Percentiles rank a stretch among this genome's conserved stretches.
phyloP scores from a whole-genome alignment of 2,113 vertebrate genomes.

The Rhinoderma darwinii region DNA sequence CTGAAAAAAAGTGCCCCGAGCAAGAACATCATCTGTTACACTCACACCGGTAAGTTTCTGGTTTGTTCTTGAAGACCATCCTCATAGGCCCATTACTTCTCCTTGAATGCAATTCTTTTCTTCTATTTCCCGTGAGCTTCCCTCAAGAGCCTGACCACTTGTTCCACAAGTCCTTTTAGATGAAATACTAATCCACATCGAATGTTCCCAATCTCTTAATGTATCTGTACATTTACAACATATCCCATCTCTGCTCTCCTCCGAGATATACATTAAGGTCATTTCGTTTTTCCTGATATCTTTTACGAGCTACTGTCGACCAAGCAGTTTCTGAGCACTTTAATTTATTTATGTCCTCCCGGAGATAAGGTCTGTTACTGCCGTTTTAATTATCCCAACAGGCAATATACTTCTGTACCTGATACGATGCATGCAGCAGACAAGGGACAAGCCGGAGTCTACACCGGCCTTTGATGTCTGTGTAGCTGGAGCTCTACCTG shows the following conservation, averaged over 20 bases:
- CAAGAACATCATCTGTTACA: neutral
- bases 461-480: neutral
- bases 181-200: slow-evolving; percentile 44
- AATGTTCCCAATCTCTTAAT: slow-evolving; percentile 35
- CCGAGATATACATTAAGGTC: slow-evolving; percentile 49
- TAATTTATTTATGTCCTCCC: slow-evolving; percentile 50
- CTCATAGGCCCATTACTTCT: slow-evolving; percentile 25
- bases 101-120: neutral
- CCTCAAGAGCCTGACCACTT: slow-evolving; percentile 23
- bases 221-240: slow-evolving; percentile 38
- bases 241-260: slow-evolving; percentile 21
- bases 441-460: neutral
- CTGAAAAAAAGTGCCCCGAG: neutral
- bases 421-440: neutral
- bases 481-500: neutral
- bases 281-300: neutral
- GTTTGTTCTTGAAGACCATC: neutral
- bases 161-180: slow-evolving; percentile 33
- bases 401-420: neutral
- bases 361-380: slow-evolving; percentile 28
- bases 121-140: slow-evolving; percentile 9
- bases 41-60: neutral
- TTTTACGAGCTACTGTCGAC: slow-evolving; percentile 35
- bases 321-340: slow-evolving; percentile 20
- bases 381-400: slow-evolving; percentile 34